These are phyloP conservation scores for Pristionchus entomophagus DNA, from an alignment of 2,888 invertebrate species.

Conservation along the genomic window DNA sequence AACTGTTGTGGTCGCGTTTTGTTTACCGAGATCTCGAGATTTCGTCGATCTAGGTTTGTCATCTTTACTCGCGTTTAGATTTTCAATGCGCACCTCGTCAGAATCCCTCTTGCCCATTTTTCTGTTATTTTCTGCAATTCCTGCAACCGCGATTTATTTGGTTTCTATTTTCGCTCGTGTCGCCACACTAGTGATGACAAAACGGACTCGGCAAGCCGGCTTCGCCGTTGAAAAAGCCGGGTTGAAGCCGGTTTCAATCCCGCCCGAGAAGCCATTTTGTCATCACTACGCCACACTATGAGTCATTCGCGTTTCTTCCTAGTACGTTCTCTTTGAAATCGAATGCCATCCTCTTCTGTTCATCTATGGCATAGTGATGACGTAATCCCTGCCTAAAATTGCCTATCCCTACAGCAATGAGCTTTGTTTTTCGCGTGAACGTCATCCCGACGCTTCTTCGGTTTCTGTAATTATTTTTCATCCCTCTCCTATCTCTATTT, in stretches of 20 bases:
- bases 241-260: too few species aligned
- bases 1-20: background rate
- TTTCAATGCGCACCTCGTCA: background rate
- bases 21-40: conserved; percentile 31
- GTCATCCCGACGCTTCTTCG: too few species aligned
- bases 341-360: background rate
- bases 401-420: too few species aligned
- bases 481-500: background rate
- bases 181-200: too few species aligned
- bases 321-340: background rate
- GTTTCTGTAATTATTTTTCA: background rate
- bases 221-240: too few species aligned
- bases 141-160: background rate
- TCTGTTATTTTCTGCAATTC: background rate
- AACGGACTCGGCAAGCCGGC: too few species aligned
- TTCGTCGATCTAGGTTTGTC: background rate
- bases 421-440: too few species aligned
- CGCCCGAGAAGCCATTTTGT: too few species aligned
- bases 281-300: too few species aligned
- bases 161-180: background rate
- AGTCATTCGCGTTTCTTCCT: background rate
- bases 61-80: background rate
- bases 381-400: too few species aligned
- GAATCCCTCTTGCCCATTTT: background rate
- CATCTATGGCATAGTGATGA: background rate